phyloP scores from a whole-genome alignment of 2,888 invertebrate genomes.

The Priocnemis perturbator region DNA sequence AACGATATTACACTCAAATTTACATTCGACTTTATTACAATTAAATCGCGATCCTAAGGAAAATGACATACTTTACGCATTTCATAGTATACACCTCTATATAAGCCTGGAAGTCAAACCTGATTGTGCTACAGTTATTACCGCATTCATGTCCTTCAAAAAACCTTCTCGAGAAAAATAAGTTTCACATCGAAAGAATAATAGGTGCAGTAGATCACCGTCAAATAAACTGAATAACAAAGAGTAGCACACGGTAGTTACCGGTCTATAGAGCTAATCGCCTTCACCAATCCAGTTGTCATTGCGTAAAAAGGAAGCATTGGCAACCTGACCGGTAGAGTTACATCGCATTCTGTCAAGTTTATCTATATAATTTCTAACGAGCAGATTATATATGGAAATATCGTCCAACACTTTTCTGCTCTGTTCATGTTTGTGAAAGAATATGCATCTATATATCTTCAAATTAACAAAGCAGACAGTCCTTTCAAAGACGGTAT shows the following conservation, averaged over 20 bases:
- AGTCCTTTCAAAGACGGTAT: conserved; percentile 5
- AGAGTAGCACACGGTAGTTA: conserved; percentile 12
- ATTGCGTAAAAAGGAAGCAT: conserved; percentile 47
- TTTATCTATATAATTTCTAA: conserved; percentile 16
- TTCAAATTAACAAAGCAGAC: conserved; percentile 11
- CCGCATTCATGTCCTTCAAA: no score
- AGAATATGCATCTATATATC: conserved; percentile 9
- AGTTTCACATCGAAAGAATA: conserved; percentile 7
- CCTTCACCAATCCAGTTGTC: conserved; percentile 40
- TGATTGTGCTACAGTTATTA: no score
- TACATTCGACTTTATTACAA: no score
- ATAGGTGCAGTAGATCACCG: conserved; percentile 4
- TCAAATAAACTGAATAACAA: conserved; percentile 14
- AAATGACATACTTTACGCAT: no score
- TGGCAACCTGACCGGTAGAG: conserved; percentile 36
- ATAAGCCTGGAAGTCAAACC: no score
- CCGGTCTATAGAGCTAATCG: conserved; percentile 47
- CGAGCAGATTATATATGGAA: conserved; percentile 17
- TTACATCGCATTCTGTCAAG: conserved; percentile 34
- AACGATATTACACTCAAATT: no score
- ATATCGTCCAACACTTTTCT: not conserved
- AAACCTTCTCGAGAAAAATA: no score
- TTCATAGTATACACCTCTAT: no score
- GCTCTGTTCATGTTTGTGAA: not conserved
- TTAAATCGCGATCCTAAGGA: no score